Conservation (phyloP, 1,140 invertebrate species). For the Drosophila sulfurigaster region DNA sequence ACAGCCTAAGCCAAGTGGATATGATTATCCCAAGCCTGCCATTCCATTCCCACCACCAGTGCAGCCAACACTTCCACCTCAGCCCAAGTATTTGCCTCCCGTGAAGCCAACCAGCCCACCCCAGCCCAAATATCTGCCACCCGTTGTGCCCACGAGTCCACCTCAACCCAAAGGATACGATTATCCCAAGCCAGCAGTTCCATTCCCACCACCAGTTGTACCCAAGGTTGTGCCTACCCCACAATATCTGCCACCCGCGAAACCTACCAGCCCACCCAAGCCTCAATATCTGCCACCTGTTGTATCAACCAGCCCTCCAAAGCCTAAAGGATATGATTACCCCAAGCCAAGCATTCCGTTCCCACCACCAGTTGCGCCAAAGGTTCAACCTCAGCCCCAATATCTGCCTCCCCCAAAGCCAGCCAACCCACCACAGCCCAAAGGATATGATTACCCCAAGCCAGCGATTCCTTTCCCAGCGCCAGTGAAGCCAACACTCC, state of each 20-base stretch:
- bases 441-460: conserved; percentile 39
- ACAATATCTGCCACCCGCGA: conserved; percentile 46
- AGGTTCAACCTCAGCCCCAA: conserved; percentile 32
- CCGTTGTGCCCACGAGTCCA: conserved; percentile 45
- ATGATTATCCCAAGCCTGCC: conserved; percentile 63
- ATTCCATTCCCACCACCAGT: conserved; percentile 56
- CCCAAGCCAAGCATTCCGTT: conserved; percentile 62
- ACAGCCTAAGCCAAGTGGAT: conserved; percentile 52
- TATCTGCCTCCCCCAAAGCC: conserved; percentile 46
- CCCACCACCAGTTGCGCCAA: conserved; percentile 43
- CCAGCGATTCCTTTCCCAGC: conserved; percentile 50
- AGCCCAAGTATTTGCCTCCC: conserved; percentile 53
- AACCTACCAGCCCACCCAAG: conserved; percentile 36
- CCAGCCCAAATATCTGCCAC: conserved; percentile 56
- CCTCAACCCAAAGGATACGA: conserved; percentile 55
- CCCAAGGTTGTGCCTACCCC: conserved; percentile 43
- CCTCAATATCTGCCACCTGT: conserved; percentile 59
- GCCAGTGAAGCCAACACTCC: conserved; percentile 1
- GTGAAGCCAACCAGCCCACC: conserved; percentile 36
- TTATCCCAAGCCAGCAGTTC: conserved; percentile 60
- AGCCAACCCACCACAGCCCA: conserved; percentile 45
- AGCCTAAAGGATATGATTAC: conserved; percentile 61
- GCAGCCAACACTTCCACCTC: conserved; percentile 32
- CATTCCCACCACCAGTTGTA: conserved; percentile 48
- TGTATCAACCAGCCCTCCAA: conserved; percentile 33